Conservation (phyloP, 2,113 vertebrate genomes). For the Carassius carassius region DNA sequence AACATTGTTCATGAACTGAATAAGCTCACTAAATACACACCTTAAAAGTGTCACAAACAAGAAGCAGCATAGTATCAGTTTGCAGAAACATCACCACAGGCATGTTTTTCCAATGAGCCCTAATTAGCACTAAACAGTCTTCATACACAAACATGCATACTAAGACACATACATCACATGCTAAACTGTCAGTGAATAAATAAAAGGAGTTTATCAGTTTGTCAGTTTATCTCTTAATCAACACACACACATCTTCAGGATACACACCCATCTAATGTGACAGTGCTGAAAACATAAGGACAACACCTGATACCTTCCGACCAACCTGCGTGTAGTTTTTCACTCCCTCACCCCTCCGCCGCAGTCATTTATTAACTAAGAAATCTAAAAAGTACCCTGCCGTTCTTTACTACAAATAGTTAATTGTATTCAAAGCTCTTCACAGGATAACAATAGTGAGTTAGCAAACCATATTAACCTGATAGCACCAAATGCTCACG, state of each 20-base stretch:
- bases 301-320: constrained; percentile 39
- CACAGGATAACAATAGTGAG: neutral
- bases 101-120: neutral
- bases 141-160: neutral
- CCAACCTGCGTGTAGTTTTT: neutral
- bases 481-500: neutral
- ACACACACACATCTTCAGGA: constrained; percentile 12
- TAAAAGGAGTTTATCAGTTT: no score
- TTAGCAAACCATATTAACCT: neutral
- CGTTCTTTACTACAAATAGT: neutral
- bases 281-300: constrained; percentile 25
- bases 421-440: neutral
- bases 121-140: neutral
- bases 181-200: constrained; percentile 40
- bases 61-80: neutral
- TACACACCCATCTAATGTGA: constrained; percentile 25
- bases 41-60: neutral
- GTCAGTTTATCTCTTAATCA: constrained; percentile 40
- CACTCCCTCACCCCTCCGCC: neutral
- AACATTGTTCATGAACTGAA: neutral
- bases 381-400: neutral
- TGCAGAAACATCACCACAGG: neutral
- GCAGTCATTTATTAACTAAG: neutral
- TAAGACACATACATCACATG: neutral
- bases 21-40: neutral